A percentile compares a stretch with the other conserved stretches of the same genome.
Conservation (phyloP, 2,113 vertebrate species). For the Tangachromis dhanisi region DNA sequence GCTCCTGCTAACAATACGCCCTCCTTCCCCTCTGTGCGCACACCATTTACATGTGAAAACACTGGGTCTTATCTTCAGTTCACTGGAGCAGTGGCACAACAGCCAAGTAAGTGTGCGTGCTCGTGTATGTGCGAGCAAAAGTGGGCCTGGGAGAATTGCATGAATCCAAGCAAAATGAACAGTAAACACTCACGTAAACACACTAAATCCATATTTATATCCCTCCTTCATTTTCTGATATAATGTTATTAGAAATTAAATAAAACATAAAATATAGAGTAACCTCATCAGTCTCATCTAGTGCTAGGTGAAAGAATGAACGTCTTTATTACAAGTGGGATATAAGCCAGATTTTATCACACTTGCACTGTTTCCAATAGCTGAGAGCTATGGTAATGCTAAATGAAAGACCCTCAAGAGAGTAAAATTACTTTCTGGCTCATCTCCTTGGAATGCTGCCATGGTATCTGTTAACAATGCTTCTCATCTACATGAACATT, state of each 20-base stretch:
- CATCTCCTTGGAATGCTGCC: slow-evolving; percentile 11
- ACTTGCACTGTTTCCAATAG: slow-evolving; percentile 6
- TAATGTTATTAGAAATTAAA: not conserved
- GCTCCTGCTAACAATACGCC: slow-evolving; percentile 55
- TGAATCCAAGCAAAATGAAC: not conserved
- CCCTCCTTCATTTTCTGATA: not conserved
- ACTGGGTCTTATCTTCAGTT: slow-evolving; percentile 63
- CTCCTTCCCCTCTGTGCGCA: slow-evolving; percentile 33
- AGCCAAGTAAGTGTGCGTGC: slow-evolving; percentile 31
- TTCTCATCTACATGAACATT: not conserved
- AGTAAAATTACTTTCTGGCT: not conserved
- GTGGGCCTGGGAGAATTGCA: slow-evolving; percentile 2
- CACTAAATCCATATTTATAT: not conserved
- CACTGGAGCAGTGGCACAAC: slow-evolving; percentile 54
- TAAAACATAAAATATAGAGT: not conserved
- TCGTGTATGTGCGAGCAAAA: not conserved
- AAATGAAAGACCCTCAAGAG: slow-evolving; percentile 34
- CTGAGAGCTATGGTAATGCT: not conserved
- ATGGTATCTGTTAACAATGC: not conserved
- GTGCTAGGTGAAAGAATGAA: not conserved
- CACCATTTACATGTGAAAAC: slow-evolving; percentile 76
- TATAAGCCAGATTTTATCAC: slow-evolving; percentile 3
- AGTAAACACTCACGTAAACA: not conserved
- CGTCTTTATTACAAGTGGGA: not conserved
- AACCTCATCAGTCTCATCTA: not conserved